These are phyloP conservation scores for Melanostoma mellinum DNA, from an alignment of 2,888 invertebrate genomes.

Conservation along the genomic window DNA sequence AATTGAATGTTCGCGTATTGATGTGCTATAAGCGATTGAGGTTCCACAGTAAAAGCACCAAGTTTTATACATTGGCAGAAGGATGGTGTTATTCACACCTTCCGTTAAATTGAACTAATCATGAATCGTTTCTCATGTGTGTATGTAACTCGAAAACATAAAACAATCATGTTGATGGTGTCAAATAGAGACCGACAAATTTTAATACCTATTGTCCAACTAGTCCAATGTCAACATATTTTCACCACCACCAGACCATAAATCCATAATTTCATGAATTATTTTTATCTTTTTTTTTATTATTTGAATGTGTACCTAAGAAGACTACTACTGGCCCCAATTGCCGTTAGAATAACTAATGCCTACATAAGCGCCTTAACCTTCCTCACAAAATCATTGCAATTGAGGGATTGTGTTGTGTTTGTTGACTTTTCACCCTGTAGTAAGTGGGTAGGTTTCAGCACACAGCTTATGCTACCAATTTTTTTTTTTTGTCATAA, in stretches of 20 bases:
- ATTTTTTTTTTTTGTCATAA: too few relatives aligned
- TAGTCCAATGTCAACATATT: slow-evolving; percentile 49
- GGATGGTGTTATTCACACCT: too few relatives aligned
- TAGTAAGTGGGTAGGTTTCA: neutral
- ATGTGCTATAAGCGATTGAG: too few relatives aligned
- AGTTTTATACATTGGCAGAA: too few relatives aligned
- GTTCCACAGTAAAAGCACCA: too few relatives aligned
- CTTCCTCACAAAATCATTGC: slow-evolving; percentile 39
- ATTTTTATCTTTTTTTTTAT: too few relatives aligned
- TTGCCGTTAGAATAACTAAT: slow-evolving; percentile 45
- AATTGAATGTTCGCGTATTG: too few relatives aligned
- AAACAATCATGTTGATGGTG: too few relatives aligned
- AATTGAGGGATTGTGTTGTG: slow-evolving; percentile 58
- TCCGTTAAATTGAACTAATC: too few relatives aligned
- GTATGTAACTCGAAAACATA: too few relatives aligned
- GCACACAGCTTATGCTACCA: neutral
- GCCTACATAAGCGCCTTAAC: slow-evolving; percentile 65
- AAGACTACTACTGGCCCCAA: slow-evolving; percentile 54
- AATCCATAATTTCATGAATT: slow-evolving; percentile 44
- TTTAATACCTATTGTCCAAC: neutral
- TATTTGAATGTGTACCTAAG: slow-evolving; percentile 21
- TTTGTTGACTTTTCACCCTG: slow-evolving; percentile 51
- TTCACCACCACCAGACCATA: neutral
- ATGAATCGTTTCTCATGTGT: too few relatives aligned
- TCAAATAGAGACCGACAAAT: slow-evolving; percentile 1